Base-by-base conservation (phyloP, 1,140 invertebrate species). In the Oncopeltus fasciatus region DNA sequence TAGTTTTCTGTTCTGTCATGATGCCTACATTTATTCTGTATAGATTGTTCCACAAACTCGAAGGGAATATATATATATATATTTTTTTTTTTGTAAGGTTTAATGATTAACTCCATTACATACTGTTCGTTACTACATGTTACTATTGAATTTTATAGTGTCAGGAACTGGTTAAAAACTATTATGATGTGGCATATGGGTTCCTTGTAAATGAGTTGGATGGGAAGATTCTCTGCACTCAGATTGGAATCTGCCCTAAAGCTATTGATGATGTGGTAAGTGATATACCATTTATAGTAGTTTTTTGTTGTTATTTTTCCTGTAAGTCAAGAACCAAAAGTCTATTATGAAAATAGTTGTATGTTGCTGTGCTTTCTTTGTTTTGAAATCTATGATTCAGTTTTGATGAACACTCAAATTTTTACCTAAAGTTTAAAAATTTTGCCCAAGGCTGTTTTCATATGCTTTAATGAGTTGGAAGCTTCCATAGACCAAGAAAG, bases 161-260 rank as follows among this genome's bases (percentile, higher is more conserved):
- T 60, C 68, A 87, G 0, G 75, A 79, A 43, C 76, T 92, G 31
- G 86, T 89, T 0, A 81, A 89, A 57, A 73, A 90, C 69, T 92
- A 92, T 70, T 90, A 87, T 69, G 72, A 78, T 1, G 68, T 77
- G 44, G 80, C 91, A 46, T 93, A 92, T 70, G 70, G 80, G 29
- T 87, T 80, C 66, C 72, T 93, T 2, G 78, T 83, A 0, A 76
- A 80, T 24, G 80, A 83, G 69, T 67, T 92, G 49, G 78, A 92
- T 69, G 77, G 83, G 9, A 81, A 82, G 51, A 71, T 74, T 26
- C 69, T 87, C 2, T 94, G 90, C 69, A 71, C 77, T 67, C 73
- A 86, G 65, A 80, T 84, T 68, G 83, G 84, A 27, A 78, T 92
- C 47, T 93, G 90, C 69, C 79, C 75, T 46, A 21, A 53, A 53